Evolutionary conservation across 2,888 invertebrate genomes (phyloP).

Genomic region (Hirtodrosophila alboralis): DNA sequence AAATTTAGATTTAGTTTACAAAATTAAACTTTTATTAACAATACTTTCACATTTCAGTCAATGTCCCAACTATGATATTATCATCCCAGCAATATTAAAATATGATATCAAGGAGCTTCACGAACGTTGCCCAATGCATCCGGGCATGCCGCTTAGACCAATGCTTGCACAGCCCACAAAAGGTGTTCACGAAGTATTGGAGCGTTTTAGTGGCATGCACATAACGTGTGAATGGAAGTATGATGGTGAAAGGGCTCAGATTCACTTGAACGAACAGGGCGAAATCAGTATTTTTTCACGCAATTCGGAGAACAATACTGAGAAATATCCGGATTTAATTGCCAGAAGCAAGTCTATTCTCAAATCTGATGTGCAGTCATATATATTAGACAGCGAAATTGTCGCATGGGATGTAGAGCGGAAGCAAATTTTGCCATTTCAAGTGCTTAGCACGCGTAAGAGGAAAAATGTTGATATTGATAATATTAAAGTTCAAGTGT

Average conservation of each 20-base stretch:
- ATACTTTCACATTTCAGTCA: constrained; percentile 86
- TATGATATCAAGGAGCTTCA: constrained; percentile 91
- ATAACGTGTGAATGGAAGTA: constrained; percentile 99
- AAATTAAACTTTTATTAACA: too few species aligned
- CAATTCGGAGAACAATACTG: constrained; percentile 97
- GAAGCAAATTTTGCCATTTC: constrained; percentile 97
- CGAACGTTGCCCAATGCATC: constrained; percentile 92
- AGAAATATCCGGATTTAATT: constrained; percentile 98
- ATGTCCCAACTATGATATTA: constrained; percentile 96
- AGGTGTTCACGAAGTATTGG: constrained; percentile 94
- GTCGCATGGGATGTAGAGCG: constrained; percentile 97
- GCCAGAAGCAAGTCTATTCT: constrained; percentile 87
- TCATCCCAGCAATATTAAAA: constrained; percentile 91
- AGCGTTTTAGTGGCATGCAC: constrained; percentile 91
- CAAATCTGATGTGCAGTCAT: constrained; percentile 88
- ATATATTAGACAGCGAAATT: constrained; percentile 97
- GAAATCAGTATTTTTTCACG: constrained; percentile 94
- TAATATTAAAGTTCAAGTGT: constrained; percentile 90
- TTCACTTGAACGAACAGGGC: constrained; percentile 89
- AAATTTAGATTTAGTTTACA: too few species aligned
- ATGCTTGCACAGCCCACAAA: constrained; percentile 99
- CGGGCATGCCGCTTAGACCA: constrained; percentile 97
- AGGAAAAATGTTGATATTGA: constrained; percentile 89
- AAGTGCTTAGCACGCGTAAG: constrained; percentile 96
- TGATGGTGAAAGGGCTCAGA: constrained; percentile 99